These are phyloP conservation scores for Antheraea yamamai DNA, from an alignment of 2,888 invertebrate genomes.

Conservation along the genomic window DNA sequence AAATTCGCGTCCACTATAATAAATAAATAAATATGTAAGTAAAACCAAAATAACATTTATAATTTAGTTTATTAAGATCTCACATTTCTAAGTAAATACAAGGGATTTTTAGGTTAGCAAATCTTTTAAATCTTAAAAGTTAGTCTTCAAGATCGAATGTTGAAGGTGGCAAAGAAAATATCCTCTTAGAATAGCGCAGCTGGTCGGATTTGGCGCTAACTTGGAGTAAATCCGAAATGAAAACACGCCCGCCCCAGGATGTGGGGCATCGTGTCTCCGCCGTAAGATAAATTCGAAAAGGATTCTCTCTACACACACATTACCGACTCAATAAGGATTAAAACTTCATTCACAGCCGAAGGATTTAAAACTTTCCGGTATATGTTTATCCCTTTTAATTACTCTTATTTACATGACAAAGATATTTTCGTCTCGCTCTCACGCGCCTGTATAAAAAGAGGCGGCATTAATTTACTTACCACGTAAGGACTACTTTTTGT, in stretches of 20 bases:
- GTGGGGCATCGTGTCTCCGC: constrained; percentile 67
- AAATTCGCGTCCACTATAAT: background rate
- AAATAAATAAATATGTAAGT: background rate
- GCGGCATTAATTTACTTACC: constrained; percentile 33
- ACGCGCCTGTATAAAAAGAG: constrained; percentile 35
- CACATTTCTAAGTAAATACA: constrained; percentile 41
- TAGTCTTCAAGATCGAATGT: constrained; percentile 76
- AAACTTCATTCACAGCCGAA: constrained; percentile 67
- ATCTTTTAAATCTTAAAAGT: constrained; percentile 81
- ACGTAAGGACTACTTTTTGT: constrained; percentile 49
- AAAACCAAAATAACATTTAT: background rate
- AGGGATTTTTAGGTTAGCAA: constrained; percentile 71
- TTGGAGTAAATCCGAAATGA: constrained; percentile 78
- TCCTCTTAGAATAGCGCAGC: constrained; percentile 70
- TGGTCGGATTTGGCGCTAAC: constrained; percentile 74
- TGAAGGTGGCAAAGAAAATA: constrained; percentile 76
- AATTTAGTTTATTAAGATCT: background rate
- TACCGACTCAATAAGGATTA: constrained; percentile 77
- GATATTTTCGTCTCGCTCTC: constrained; percentile 39
- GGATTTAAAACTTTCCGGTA: constrained; percentile 63
- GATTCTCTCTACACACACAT: constrained; percentile 64
- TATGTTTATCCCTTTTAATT: constrained; percentile 69
- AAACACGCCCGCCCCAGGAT: constrained; percentile 67
- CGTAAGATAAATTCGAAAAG: constrained; percentile 73
- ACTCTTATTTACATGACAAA: constrained; percentile 58